Evolutionary conservation across 2,797 vertebrate species (phyloP), one percentile per base, ranked within the genome.

Genomic region (Lepus townsendii): DNA sequence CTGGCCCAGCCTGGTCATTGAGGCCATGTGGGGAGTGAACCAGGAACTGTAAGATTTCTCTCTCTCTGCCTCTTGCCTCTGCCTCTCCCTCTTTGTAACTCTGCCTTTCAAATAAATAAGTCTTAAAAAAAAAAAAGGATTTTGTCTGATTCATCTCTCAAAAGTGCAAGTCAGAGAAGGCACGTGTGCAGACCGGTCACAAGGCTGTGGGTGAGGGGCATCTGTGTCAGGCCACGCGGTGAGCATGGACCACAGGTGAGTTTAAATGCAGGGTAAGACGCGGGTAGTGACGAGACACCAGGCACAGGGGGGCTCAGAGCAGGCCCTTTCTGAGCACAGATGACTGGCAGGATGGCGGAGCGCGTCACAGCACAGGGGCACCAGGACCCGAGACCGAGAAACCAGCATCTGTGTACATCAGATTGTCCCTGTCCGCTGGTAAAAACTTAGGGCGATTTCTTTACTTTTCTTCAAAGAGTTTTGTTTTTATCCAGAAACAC

Each of bases 401-500:
- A 4, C 7, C 0, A 50, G 47, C 60, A 57, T 54, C 71, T 54
- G 72, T 7, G 54, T 0, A 11, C 0, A 30, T 14, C 1, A 76
- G 20, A 30, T 9, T 8, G n/a, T 47, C 47, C 22, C 63, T 38
- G n/a, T 7, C 54, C 80, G 35, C 22, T 22, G 54, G 65, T 47
- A 63, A 54, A 6, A 76, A 76, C 52, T 82, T 38, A 71, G 5
- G 63, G 68, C 22, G 20, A 69, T 54, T 79, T 86, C n/a, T 92
- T 66, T 89, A 84, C 80, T 84, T 92, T 96, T 57, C 68, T 94
- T 91, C 66, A 32, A 78, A 60, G 27, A 42, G 50, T 91, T 77
- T 91, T 96, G 75, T 66, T 93, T 97, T 95, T 93, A 88, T 68
- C 95, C 71, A 90, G 85, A 96, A 96, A 97, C 65, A 90, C 24